Conservation (phyloP, 2,797 vertebrate species). For the Platyrinchus mystaceus region DNA sequence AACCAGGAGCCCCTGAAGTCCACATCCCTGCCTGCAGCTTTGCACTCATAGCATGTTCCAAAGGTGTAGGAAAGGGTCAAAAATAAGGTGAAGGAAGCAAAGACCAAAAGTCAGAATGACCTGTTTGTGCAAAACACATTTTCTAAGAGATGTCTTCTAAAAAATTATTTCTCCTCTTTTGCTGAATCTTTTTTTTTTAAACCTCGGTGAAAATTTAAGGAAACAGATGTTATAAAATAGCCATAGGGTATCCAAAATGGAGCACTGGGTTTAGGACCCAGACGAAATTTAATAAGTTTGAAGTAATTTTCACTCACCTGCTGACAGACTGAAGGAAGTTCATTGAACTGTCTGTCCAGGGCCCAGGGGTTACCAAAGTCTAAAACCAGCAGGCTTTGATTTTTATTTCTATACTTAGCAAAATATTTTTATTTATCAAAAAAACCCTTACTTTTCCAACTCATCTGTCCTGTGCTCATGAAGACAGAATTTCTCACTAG, state of each 20-base stretch:
- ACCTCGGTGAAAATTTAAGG: background rate
- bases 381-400: background rate
- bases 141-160: background rate
- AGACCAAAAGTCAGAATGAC: background rate
- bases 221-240: background rate
- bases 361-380: background rate
- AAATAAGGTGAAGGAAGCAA: background rate
- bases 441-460: background rate
- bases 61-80: background rate
- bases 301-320: background rate
- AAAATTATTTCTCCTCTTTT: background rate
- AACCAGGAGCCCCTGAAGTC: background rate
- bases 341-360: fast-evolving
- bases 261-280: background rate
- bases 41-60: background rate
- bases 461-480: background rate
- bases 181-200: background rate
- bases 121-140: background rate
- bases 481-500: background rate
- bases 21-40: background rate
- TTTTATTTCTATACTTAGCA: background rate
- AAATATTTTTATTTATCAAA: background rate
- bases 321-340: background rate
- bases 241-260: background rate
- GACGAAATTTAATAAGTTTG: background rate